Percentiles rank a stretch among this genome's conserved stretches.
Evolutionary conservation across 2,797 vertebrate genomes (phyloP).

Genomic region (Anguilla marmorata): DNA sequence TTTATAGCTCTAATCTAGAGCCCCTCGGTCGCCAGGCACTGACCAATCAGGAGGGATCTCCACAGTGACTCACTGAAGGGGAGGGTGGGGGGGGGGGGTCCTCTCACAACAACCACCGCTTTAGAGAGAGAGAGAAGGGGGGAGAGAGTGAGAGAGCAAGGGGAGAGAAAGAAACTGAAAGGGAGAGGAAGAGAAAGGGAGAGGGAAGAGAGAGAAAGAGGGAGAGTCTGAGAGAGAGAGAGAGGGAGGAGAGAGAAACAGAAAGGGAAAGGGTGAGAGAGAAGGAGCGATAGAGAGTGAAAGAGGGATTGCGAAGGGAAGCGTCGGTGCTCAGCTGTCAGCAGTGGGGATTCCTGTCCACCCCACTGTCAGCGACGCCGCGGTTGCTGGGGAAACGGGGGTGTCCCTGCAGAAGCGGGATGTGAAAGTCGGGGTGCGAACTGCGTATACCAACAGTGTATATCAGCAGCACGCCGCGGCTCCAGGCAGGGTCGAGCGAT

Average conservation of each 20-base stretch:
- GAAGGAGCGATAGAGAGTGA: background rate
- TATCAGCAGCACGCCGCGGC: background rate
- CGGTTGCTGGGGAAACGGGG: background rate
- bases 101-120: conserved; percentile 24
- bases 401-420: background rate
- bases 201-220: conserved; percentile 2
- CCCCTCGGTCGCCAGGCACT: background rate
- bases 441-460: too few relatives aligned
- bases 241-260: background rate
- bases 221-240: conserved; percentile 10
- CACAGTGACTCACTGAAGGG: background rate
- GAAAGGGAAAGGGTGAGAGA: background rate
- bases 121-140: background rate
- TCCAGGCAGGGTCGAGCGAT: background rate
- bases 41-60: background rate
- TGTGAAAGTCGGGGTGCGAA: background rate
- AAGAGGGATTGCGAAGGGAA: background rate
- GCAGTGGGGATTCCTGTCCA: background rate
- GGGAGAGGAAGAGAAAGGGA: background rate
- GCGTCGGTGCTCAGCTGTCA: background rate
- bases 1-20: background rate
- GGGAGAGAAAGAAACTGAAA: background rate
- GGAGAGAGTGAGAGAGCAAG: background rate
- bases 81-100: conserved; percentile 8
- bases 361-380: background rate